phyloP scores from a whole-genome alignment of 2,113 vertebrate species.

The Sialia sialis region DNA sequence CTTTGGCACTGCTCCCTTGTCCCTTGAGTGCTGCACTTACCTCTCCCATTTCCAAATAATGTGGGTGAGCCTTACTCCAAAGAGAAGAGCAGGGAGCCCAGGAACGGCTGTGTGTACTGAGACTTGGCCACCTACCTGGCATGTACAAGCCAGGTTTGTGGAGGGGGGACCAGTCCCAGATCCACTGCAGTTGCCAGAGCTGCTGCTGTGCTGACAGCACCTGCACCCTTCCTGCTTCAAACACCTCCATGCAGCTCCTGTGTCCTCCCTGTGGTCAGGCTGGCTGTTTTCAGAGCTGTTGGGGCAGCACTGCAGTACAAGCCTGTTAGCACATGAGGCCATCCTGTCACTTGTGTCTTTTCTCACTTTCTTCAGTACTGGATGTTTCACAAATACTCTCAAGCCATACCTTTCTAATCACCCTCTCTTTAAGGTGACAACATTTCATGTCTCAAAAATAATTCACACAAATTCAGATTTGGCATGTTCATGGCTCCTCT shows the following conservation, averaged over 20 bases:
- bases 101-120: accelerated
- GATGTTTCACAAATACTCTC: neutral
- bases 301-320: neutral
- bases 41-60: neutral
- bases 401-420: neutral
- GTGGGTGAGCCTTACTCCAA: neutral
- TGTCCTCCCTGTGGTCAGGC: accelerated
- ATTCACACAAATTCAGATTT: neutral
- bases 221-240: neutral
- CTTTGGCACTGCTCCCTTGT: neutral
- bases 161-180: neutral
- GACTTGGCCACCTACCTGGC: neutral
- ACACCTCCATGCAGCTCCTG: neutral
- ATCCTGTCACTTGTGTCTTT: neutral
- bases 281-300: accelerated
- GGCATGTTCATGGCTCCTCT: neutral
- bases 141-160: neutral
- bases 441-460: neutral
- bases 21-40: neutral
- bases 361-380: neutral
- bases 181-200: neutral
- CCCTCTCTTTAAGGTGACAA: neutral
- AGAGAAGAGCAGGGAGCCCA: neutral
- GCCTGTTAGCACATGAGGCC: neutral
- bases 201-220: neutral